phyloP scores from a whole-genome alignment of 2,888 invertebrate genomes.

The Parnassius orleans region DNA sequence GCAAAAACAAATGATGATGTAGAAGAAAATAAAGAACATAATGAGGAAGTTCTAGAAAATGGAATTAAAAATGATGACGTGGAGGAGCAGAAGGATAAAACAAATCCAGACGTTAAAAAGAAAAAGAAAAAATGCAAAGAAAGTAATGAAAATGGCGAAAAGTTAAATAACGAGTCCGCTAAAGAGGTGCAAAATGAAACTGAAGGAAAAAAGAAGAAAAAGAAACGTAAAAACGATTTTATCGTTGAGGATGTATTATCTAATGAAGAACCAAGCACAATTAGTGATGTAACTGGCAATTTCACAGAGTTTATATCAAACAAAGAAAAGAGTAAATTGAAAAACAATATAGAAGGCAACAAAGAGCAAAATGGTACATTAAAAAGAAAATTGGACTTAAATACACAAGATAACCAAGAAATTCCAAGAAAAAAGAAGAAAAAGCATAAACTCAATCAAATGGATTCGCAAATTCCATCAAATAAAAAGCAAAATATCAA shows the following conservation, averaged over 20 bases:
- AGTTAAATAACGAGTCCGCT: constrained; percentile 32
- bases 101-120: constrained; percentile 25
- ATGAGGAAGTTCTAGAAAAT: constrained; percentile 36
- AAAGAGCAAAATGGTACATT: not conserved
- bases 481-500: constrained; percentile 39
- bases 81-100: constrained; percentile 24
- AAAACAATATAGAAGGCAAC: not conserved
- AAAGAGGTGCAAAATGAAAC: not conserved
- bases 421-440: constrained; percentile 15
- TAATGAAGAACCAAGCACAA: constrained; percentile 5
- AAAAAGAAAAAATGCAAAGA: constrained; percentile 32
- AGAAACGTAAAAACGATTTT: constrained; percentile 22
- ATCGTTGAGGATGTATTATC: not conserved
- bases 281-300: not conserved
- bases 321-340: not conserved
- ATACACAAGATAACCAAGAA: not conserved
- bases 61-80: constrained; percentile 34
- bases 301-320: not conserved
- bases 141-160: constrained; percentile 26
- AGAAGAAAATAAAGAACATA: constrained; percentile 14
- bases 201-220: constrained; percentile 3
- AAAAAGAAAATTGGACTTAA: constrained; percentile 15
- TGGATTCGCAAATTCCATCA: not conserved
- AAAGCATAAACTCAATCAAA: constrained; percentile 2
- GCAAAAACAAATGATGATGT: constrained; percentile 31